A percentile compares a stretch with the other conserved stretches of the same genome.
Conservation (phyloP, 2,797 vertebrate species). For the Sphenopsis melanotis region DNA sequence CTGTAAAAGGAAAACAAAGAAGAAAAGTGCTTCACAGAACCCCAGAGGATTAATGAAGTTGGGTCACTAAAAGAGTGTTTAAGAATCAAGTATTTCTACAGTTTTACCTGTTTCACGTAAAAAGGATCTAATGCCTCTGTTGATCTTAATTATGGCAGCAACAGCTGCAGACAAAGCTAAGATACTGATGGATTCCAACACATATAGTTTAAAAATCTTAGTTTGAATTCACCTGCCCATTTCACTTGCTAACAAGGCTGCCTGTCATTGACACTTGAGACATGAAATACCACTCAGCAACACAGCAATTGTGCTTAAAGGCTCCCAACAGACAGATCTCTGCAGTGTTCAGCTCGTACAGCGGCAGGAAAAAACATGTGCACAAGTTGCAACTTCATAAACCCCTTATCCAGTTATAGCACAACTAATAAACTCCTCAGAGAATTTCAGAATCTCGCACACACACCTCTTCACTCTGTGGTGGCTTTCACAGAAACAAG, state of each 20-base stretch:
- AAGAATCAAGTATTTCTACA: neutral
- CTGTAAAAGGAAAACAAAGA: neutral
- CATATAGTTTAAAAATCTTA: rapidly evolving
- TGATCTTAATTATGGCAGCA: neutral
- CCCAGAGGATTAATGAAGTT: neutral
- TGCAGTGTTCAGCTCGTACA: rapidly evolving
- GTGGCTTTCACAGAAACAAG: neutral
- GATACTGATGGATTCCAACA: neutral
- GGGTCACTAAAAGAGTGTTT: neutral
- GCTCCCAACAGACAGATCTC: neutral
- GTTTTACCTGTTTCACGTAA: neutral
- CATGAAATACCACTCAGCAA: neutral
- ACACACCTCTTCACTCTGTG: neutral
- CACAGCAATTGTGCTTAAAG: neutral
- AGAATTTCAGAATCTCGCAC: neutral
- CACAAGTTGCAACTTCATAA: neutral
- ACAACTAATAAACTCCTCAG: neutral
- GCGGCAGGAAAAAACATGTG: neutral
- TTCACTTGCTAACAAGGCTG: neutral
- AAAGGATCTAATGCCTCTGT: neutral
- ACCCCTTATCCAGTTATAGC: neutral
- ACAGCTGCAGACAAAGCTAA: neutral
- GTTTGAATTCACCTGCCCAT: neutral
- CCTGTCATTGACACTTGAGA: neutral
- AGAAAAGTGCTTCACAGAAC: neutral